Evolutionary conservation across 2,888 invertebrate genomes (phyloP).

Genomic region (Drosophila helvetica): DNA sequence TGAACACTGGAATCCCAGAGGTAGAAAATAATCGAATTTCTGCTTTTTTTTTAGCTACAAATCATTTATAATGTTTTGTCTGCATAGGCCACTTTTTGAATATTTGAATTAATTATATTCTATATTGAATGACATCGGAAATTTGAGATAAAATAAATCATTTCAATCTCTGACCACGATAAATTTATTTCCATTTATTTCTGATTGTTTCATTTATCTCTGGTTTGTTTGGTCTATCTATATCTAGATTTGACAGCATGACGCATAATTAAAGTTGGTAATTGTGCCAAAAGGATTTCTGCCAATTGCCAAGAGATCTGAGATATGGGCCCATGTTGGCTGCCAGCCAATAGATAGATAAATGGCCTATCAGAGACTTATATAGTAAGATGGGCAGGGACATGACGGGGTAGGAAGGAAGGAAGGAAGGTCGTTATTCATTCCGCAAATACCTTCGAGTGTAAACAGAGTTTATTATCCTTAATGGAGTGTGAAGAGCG

Average conservation of each 20-base stretch:
- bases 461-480: not conserved
- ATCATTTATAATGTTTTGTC: no score
- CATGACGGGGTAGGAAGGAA: not conserved
- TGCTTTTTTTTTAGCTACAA: no score
- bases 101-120: not conserved
- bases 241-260: slow-evolving; percentile 49
- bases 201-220: not conserved
- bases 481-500: slow-evolving; percentile 14
- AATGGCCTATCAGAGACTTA: slow-evolving; percentile 43
- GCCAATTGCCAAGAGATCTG: slow-evolving; percentile 54
- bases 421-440: slow-evolving; percentile 53
- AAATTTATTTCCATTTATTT: not conserved
- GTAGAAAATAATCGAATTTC: no score
- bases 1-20: no score
- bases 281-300: slow-evolving; percentile 57
- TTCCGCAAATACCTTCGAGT: slow-evolving; percentile 12
- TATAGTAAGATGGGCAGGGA: not conserved
- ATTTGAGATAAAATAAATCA: not conserved
- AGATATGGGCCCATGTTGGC: slow-evolving; percentile 47
- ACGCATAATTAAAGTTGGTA: slow-evolving; percentile 64
- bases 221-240: not conserved
- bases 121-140: no score
- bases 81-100: no score
- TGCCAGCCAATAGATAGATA: slow-evolving; percentile 51
- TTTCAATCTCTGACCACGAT: not conserved